Conservation (phyloP, 2,888 invertebrate species). For the Drosophila crucigera region DNA sequence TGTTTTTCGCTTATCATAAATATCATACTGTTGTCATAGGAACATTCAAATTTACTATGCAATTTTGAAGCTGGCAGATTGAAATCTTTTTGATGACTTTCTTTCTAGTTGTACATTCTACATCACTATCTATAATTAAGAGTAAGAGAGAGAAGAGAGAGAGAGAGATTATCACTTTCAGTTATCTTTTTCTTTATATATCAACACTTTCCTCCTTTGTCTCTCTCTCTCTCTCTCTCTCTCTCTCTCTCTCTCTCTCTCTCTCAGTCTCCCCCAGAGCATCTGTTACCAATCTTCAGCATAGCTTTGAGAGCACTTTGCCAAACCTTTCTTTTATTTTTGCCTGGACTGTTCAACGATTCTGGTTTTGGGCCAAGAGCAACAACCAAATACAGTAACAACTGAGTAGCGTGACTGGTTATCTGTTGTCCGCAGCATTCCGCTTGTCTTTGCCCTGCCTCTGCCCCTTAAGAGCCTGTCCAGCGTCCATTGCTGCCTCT, state of each 20-base stretch:
- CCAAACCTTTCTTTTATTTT: conserved; percentile 4
- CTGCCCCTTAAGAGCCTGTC: not conserved
- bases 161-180: conserved; percentile 1
- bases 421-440: conserved; percentile 14
- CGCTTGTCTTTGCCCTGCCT: not conserved
- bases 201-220: not conserved
- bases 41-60: not conserved
- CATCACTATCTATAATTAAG: not conserved
- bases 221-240: not conserved
- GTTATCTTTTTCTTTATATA: not conserved
- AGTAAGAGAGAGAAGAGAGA: not conserved
- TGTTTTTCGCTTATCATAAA: not conserved
- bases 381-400: not conserved
- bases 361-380: conserved; percentile 32
- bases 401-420: conserved; percentile 31
- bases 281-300: conserved; percentile 25
- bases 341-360: conserved; percentile 9
- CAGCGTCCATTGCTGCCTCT: not conserved
- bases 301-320: conserved; percentile 16
- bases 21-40: not conserved
- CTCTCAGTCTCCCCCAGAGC: not conserved
- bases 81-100: not conserved
- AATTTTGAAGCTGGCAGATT: not conserved
- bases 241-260: not conserved
- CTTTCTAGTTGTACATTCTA: too few relatives aligned